Conservation (phyloP, 2,888 invertebrate species). For the Thera britannica region DNA sequence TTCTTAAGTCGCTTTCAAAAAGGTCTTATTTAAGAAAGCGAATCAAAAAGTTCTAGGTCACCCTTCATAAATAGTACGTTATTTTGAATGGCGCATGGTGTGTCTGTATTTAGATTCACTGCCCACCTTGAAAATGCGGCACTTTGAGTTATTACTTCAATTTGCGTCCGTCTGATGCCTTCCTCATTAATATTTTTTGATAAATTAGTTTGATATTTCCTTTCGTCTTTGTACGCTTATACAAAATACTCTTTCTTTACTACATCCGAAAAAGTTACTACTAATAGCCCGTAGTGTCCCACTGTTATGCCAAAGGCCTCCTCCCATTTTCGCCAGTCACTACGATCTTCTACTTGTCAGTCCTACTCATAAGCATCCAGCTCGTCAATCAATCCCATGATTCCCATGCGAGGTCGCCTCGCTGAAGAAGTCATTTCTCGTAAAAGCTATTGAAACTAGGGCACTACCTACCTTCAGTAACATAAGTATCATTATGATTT, state of each 20-base stretch:
- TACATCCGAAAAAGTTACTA: no score
- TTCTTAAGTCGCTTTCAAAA: not conserved
- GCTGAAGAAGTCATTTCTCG: no score
- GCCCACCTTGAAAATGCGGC: conserved; percentile 45
- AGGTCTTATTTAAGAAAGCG: not conserved
- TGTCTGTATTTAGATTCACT: conserved; percentile 38
- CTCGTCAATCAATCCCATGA: no score
- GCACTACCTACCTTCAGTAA: not conserved
- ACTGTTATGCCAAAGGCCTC: no score
- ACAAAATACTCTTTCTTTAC: not conserved
- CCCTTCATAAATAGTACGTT: conserved; percentile 14
- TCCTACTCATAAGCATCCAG: no score
- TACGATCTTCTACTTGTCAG: no score
- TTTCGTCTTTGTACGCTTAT: not conserved
- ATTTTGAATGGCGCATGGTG: conserved; percentile 26
- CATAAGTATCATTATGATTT: not conserved
- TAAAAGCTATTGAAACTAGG: not conserved
- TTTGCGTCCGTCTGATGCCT: conserved; percentile 41
- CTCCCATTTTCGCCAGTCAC: no score
- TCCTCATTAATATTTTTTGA: conserved; percentile 46
- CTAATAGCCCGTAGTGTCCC: no score
- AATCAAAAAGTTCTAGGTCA: not conserved
- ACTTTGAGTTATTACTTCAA: conserved; percentile 49
- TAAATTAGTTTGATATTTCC: conserved; percentile 16
- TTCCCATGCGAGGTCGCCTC: no score